Evolutionary conservation across 2,888 invertebrate species (phyloP), one percentile per base, ranked within the genome.

Genomic region (Synergus umbraculus): DNA sequence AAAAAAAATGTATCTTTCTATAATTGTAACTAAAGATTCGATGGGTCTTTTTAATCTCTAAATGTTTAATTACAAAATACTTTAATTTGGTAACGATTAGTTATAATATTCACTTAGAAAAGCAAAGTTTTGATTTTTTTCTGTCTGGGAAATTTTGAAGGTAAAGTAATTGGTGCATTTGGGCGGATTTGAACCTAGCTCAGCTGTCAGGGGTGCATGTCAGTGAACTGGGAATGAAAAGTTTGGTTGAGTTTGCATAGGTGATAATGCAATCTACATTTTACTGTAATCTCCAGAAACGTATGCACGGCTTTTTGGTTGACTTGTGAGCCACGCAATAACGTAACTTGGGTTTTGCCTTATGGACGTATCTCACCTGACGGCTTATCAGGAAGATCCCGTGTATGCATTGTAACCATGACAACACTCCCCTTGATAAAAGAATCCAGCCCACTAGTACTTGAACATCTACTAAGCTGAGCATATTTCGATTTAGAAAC

Each of bases 341-440:
- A 79, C 77, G 76, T 81, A 78, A 81, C 78, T 79, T 78, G 76
- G 67, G 58, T 67, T 78, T 80, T 73, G 41, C 77, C 22, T 64
- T 18, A 15, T 66, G 49, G 15, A 76, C 49, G 81, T 78, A 79
- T 84, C 87, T 86, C 85, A 86, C 87, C 88, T 87, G 87, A 84
- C 79, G 77, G 82, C 86, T 91, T 91, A 90, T 90, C 90, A 86
- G 80, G 79, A 83, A 85, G 84, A 89, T 87, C 86, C 85, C 85
- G 82, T 88, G 87, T 89, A 85, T 90, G 86, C 88, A 87, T 76
- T 87, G 90, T 88, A 87, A 89, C 89, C 87, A 89, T 89, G 90
- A 87, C 89, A 84, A 90, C 89, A 87, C 49, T 73, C 86, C 87
- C 88, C 86, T 82, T 83, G 88, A 90, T 90, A 90, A 89, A 85